Percentiles rank a stretch among this genome's conserved stretches.
Evolutionary conservation across 2,113 vertebrate genomes (phyloP).

Genomic region (Cyanoramphus novaezelandiae): DNA sequence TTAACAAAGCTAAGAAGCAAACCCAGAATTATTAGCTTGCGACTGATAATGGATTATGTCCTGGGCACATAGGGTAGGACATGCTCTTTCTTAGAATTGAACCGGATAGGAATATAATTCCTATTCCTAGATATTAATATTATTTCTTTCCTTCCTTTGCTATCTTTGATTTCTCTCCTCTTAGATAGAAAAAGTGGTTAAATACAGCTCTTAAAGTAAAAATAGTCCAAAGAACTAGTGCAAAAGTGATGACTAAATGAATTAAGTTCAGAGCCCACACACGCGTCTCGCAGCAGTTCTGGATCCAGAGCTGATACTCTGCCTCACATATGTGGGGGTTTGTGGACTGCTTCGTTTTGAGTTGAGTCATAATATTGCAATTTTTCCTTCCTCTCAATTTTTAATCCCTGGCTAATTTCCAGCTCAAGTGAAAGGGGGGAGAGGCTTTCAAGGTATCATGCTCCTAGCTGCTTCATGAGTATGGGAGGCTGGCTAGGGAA

Average conservation of each 20-base stretch:
- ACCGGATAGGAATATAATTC: not conserved
- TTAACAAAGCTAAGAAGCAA: constrained; percentile 10
- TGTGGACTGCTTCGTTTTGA: constrained; percentile 6
- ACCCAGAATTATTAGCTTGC: not conserved
- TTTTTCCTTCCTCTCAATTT: not conserved
- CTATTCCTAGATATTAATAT: not conserved
- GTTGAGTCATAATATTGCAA: constrained; percentile 45
- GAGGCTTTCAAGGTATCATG: not conserved
- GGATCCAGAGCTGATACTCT: not conserved
- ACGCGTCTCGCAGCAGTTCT: not conserved
- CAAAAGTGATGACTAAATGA: constrained; percentile 32
- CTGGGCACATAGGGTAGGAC: not conserved
- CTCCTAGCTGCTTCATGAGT: not conserved
- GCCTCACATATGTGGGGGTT: not conserved
- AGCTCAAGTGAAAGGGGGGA: not conserved
- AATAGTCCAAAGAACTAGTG: not conserved
- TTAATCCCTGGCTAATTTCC: constrained; percentile 42
- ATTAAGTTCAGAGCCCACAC: constrained; percentile 44
- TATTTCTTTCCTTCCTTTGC: not conserved
- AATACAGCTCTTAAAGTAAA: constrained; percentile 25
- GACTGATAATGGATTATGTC: not conserved
- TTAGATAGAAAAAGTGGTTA: not conserved
- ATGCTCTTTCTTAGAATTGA: not conserved
- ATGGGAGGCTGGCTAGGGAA: not conserved
- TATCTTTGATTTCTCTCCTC: not conserved